A percentile compares a stretch with the other conserved stretches of the same genome.
phyloP scores from a whole-genome alignment of 2,797 vertebrate genomes.

The Otolemur crassicaudatus region DNA sequence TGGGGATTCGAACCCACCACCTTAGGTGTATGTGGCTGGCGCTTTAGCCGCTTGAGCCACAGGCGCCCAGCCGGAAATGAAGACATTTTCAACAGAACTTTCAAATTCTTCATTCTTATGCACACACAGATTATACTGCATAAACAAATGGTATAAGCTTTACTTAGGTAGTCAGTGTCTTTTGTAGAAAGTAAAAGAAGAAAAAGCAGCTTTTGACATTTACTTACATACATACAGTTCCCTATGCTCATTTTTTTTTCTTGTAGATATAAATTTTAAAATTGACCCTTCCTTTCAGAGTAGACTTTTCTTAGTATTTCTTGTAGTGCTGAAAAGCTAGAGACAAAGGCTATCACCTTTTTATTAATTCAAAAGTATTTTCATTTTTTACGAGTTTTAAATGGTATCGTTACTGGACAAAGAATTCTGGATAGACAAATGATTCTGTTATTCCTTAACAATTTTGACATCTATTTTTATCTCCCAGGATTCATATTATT shows the following conservation, averaged over 20 bases:
- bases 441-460: not conserved
- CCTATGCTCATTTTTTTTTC: not conserved
- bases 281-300: not conserved
- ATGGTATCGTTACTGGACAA: not conserved
- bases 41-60: no score
- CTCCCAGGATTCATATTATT: not conserved
- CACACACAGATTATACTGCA: not conserved
- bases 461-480: not conserved
- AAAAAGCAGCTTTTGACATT: not conserved
- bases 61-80: not conserved
- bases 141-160: not conserved
- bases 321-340: not conserved
- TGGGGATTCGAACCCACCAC: no score
- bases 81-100: not conserved
- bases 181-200: not conserved
- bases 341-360: not conserved
- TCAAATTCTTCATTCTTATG: not conserved
- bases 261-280: not conserved
- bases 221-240: not conserved
- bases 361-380: not conserved
- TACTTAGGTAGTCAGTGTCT: not conserved
- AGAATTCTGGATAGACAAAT: not conserved
- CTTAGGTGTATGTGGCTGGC: no score
- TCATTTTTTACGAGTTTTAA: not conserved
- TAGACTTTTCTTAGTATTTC: not conserved